Percentiles rank a stretch among this genome's conserved stretches.
Conservation (phyloP, 2,797 vertebrate genomes). For the Sebastes vulpes region DNA sequence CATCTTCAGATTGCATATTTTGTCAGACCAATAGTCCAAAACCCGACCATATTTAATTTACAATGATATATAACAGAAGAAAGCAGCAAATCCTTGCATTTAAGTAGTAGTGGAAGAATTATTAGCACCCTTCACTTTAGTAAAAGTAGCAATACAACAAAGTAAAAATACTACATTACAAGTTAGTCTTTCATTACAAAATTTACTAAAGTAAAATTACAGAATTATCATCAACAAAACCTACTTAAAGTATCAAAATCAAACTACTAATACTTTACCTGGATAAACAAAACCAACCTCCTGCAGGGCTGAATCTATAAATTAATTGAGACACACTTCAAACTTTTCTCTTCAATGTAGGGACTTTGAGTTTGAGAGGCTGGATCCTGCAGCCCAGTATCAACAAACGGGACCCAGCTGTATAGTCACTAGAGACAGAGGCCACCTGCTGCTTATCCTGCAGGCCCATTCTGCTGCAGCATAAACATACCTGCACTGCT, state of each 20-base stretch:
- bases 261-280: neutral
- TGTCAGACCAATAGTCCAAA: neutral
- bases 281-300: conserved; percentile 1
- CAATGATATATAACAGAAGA: neutral
- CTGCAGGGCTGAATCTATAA: neutral
- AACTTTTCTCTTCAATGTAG: neutral
- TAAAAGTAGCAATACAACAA: neutral
- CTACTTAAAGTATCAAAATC: neutral
- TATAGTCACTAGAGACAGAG: conserved; percentile 52
- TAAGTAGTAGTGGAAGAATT: neutral
- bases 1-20: neutral
- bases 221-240: neutral
- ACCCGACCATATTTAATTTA: neutral
- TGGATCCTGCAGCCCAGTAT: conserved; percentile 48
- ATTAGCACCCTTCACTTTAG: neutral
- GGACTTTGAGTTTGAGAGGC: neutral
- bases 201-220: neutral
- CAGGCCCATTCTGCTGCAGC: conserved; percentile 61
- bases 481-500: conserved; percentile 68
- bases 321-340: neutral
- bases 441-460: conserved; percentile 75
- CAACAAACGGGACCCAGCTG: conserved; percentile 67
- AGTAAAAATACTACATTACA: neutral
- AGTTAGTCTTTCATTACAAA: neutral
- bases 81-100: neutral